A percentile compares a stretch with the other conserved stretches of the same genome.
Evolutionary conservation across 1,140 invertebrate genomes (phyloP).

Genomic region (Ceratosolen fusciceps): DNA sequence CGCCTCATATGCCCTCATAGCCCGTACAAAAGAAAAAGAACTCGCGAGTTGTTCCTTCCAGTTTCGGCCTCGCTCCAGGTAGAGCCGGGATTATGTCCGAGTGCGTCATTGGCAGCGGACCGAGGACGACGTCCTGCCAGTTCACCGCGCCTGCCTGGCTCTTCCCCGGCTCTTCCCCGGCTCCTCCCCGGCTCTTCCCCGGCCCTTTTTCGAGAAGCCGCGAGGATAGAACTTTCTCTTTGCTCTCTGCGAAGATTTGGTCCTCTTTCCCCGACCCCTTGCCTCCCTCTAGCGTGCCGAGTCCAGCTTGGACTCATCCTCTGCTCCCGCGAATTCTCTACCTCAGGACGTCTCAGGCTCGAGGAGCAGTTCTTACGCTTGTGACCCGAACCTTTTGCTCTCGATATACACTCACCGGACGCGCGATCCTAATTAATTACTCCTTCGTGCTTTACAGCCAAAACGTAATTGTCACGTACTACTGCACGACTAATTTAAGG

Average conservation of each 20-base stretch:
- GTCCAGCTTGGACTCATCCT: not conserved
- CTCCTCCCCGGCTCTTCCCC: too few relatives aligned
- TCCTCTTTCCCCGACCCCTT: not conserved
- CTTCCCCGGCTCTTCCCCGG: constrained; percentile 9
- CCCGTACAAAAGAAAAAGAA: not conserved
- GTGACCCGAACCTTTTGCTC: too few relatives aligned
- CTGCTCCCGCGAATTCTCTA: not conserved
- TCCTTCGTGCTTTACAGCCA: too few relatives aligned
- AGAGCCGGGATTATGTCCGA: constrained; percentile 22
- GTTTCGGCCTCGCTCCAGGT: constrained; percentile 9
- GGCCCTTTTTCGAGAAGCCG: constrained; percentile 10
- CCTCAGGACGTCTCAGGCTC: too few relatives aligned
- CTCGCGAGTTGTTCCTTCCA: constrained; percentile 8
- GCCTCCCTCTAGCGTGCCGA: not conserved
- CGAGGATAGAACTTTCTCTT: constrained; percentile 24
- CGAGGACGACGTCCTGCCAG: constrained; percentile 3
- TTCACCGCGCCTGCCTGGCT: not conserved
- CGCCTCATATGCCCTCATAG: not conserved
- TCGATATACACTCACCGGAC: too few relatives aligned
- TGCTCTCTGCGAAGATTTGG: not conserved
- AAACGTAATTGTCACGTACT: too few relatives aligned
- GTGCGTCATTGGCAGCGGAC: constrained; percentile 5
- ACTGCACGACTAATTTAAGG: too few relatives aligned
- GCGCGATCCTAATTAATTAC: too few relatives aligned
- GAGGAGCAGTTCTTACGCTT: too few relatives aligned